Conservation (phyloP, 1,140 invertebrate genomes). For the Bilobella aurantiaca region DNA sequence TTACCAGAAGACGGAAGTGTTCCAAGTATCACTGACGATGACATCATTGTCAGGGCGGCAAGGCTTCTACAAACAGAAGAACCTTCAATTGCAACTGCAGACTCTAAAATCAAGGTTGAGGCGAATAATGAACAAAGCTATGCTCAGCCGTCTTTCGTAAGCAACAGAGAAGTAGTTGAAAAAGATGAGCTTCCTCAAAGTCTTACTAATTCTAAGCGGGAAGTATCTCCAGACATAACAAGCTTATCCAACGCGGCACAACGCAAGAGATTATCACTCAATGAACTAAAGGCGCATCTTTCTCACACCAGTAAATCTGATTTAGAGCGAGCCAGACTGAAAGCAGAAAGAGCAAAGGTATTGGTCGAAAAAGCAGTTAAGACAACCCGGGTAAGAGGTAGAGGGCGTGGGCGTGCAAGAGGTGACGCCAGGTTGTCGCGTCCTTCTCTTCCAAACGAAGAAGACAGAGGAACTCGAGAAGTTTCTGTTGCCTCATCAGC, state of each 20-base stretch:
- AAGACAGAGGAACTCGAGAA: no score
- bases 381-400: no score
- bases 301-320: not conserved
- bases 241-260: not conserved
- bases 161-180: not conserved
- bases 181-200: not conserved
- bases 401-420: not conserved
- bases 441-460: no score
- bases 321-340: not conserved
- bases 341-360: not conserved
- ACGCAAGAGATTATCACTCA: not conserved
- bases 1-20: no score
- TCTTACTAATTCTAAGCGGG: not conserved
- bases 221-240: not conserved
- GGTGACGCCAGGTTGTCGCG: no score
- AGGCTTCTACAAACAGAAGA: not conserved
- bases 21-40: no score
- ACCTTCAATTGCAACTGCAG: not conserved
- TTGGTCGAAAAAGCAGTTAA: not conserved
- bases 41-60: not conserved
- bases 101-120: not conserved
- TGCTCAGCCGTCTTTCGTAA: not conserved
- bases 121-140: not conserved
- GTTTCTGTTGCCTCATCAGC: no score
- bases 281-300: not conserved